Base-by-base conservation (phyloP, 2,888 invertebrate genomes). In the Polydrusus tereticollis region DNA sequence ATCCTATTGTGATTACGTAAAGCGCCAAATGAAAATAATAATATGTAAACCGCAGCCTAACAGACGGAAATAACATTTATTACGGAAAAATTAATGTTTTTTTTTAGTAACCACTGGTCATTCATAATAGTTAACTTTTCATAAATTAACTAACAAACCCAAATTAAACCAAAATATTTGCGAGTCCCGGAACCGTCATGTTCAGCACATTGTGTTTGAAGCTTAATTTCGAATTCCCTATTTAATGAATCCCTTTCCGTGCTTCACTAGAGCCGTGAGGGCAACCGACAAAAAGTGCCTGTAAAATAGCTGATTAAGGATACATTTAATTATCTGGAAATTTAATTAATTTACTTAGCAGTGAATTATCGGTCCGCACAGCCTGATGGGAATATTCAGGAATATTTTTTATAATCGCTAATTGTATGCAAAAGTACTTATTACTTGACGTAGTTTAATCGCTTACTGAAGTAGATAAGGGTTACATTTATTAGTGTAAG, bases 241-340 rank as follows among this genome's bases (percentile, higher is more conserved):
- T 47, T 20, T 47, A 47, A 47, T 47, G 47, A 47, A 47, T n/a
- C 47, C 47, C 47, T 47, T 47, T 47, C 47, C 21, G 16, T 23
- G 47, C 47, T 23, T 47, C 47, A 47, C 47, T 23, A 47, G 21
- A 47, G 43, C 57, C 52, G 38, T 50, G 29, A 66, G 50, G 55
- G 66, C 23, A 52, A 47, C 47, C 47, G n/a, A 47, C 47, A 47
- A 47, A 47, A 23, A 47, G 47, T 23, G 47, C 47, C 47, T 47
- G 47, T 23, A 66, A 66, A 65, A 55, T 41, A 65, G 55, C 65
- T 65, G 55, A 65, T 65, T 65, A 65, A 55, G 52, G 38, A 38
- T 41, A 57, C 55, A 66, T 66, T 66, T 66, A 66, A 66, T 66
- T 66, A 66, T 55, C 66, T 57, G 66, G 45, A 57, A 66, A 50